Conservation (phyloP, 2,888 invertebrate genomes). For the Tholera decimalis region DNA sequence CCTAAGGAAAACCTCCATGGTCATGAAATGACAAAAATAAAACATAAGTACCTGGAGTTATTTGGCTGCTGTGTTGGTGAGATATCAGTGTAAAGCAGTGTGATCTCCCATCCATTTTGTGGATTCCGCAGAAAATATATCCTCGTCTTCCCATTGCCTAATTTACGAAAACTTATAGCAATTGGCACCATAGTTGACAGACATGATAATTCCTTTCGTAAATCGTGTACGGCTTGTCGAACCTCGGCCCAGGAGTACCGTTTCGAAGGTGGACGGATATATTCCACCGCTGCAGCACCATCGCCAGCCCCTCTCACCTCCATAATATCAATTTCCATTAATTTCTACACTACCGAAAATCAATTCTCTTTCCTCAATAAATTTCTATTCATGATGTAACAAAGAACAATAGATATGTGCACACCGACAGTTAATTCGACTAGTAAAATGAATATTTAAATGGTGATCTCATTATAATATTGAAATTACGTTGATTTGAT, state of each 20-base stretch:
- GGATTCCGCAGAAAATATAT: constrained; percentile 98
- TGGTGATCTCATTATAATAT: constrained; percentile 67
- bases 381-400: constrained; percentile 78
- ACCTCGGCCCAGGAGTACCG: constrained; percentile 95
- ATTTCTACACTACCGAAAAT: constrained; percentile 65
- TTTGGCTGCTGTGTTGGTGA: constrained; percentile 91
- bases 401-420: constrained; percentile 60
- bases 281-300: constrained; percentile 86
- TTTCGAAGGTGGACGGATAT: constrained; percentile 80
- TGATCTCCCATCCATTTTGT: constrained; percentile 97
- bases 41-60: constrained; percentile 83
- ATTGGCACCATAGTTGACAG: constrained; percentile 96
- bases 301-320: constrained; percentile 88
- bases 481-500: constrained; percentile 58
- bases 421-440: constrained; percentile 58
- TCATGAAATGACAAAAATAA: constrained; percentile 32
- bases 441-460: constrained; percentile 58
- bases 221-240: constrained; percentile 95
- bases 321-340: constrained; percentile 78
- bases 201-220: constrained; percentile 95
- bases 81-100: constrained; percentile 96
- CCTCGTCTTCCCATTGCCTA: constrained; percentile 95
- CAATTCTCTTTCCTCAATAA: constrained; percentile 64
- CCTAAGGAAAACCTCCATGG: neutral
- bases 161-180: constrained; percentile 95